These are phyloP conservation scores for Rallus limicola DNA, from an alignment of 2,113 vertebrate species.

Conservation along the genomic window DNA sequence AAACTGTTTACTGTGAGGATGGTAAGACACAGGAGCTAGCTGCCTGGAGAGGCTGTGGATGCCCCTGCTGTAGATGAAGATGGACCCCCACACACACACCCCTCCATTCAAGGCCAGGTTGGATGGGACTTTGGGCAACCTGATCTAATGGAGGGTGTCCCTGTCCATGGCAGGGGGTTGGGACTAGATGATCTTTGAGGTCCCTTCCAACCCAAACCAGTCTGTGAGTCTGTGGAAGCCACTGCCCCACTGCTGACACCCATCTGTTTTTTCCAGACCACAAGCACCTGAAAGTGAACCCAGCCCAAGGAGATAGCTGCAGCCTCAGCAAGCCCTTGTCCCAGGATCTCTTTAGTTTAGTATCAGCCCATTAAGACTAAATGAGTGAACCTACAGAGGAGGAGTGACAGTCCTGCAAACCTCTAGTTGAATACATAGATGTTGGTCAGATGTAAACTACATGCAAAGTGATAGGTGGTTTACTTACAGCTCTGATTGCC, in stretches of 20 bases:
- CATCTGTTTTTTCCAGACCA: not conserved
- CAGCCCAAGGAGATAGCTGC: conserved; percentile 3
- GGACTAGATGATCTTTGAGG: too few species aligned
- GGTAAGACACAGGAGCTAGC: too few species aligned
- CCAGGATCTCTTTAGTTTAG: conserved; percentile 1
- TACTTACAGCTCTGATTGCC: not conserved
- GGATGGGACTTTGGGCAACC: too few species aligned
- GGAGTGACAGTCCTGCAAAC: not conserved
- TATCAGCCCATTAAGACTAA: conserved; percentile 10
- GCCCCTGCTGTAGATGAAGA: too few species aligned
- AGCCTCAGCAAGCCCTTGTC: not conserved
- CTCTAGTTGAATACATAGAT: not conserved
- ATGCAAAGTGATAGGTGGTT: not conserved
- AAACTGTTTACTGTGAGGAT: too few species aligned
- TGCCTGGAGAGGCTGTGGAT: too few species aligned
- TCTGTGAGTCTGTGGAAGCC: not conserved
- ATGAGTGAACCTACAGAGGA: not conserved
- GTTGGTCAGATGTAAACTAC: not conserved
- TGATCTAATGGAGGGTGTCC: too few species aligned
- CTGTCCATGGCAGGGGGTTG: too few species aligned
- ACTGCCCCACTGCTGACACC: not conserved
- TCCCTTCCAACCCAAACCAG: too few species aligned
- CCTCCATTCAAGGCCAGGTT: too few species aligned
- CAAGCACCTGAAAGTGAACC: conserved; percentile 36
- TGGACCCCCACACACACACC: too few species aligned